Percentiles rank a stretch among this genome's conserved stretches.
These are phyloP conservation scores for Rattus rattus DNA, from an alignment of 2,113 vertebrate genomes.

Conservation along the genomic window DNA sequence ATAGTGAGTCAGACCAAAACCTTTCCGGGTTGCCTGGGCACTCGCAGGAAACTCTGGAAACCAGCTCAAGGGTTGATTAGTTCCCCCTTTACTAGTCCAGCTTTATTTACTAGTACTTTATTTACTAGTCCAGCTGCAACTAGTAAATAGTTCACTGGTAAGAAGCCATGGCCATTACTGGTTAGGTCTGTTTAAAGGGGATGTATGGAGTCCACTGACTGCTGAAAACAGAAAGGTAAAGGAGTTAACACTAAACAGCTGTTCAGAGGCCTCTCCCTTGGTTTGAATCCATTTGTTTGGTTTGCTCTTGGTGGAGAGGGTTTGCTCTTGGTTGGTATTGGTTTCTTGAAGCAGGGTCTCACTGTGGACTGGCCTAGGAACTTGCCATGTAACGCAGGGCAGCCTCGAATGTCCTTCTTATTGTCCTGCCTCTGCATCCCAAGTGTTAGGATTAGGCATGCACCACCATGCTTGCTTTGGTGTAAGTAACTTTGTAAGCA, in stretches of 20 bases:
- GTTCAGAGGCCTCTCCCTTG: neutral
- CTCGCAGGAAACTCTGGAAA: slow-evolving; percentile 43
- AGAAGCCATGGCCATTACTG: neutral
- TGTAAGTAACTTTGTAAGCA: neutral
- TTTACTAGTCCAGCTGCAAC: neutral
- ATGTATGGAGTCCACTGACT: neutral
- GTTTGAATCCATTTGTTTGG: neutral
- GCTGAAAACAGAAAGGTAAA: neutral
- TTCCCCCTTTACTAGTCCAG: too few relatives aligned
- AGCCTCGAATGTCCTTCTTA: neutral
- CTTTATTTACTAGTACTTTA: too few relatives aligned
- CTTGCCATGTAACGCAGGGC: neutral
- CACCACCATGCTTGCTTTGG: neutral
- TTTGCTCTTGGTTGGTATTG: neutral
- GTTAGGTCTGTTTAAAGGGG: neutral
- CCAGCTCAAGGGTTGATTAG: neutral
- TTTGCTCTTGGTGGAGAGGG: neutral
- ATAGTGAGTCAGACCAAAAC: neutral
- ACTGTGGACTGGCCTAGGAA: neutral
- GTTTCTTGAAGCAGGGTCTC: neutral
- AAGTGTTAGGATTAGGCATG: neutral
- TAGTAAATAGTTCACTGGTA: neutral
- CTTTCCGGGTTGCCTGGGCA: slow-evolving; percentile 38
- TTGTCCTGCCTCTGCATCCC: neutral
- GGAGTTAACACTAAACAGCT: neutral